Evolutionary conservation across 2,113 vertebrate genomes (phyloP), one percentile per base, ranked within the genome.

Genomic region (Telmatochromis brichardi): DNA sequence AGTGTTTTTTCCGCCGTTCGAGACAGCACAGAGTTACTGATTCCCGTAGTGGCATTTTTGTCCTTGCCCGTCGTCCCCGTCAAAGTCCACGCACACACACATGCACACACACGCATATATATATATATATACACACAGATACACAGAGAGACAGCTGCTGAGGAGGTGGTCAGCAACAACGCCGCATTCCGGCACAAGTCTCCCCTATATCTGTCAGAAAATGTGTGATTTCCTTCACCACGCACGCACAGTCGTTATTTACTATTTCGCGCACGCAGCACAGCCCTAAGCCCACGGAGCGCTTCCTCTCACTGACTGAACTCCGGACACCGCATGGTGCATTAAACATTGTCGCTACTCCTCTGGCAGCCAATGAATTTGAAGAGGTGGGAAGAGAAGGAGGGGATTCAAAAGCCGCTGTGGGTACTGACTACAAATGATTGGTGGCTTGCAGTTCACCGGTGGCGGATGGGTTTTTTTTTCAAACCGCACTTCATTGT

Each of bases 331-430:
- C 97, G 97, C 98, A 97, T 97, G 98, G 97, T 96, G 98, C 97
- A 97, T 98, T 99, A 98, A 99, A 98, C 98, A 97, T 97, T 97
- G 97, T 98, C 97, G 97, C 98, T 96, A 94, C 97, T 97, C 97
- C 95, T 82, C 90, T n/a, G 96, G 96, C 97, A 98, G 96, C 98
- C 98, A 99, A 98, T 99, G 88, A 37, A 63, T 85, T 92, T n/a
- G 92, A 86, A 26, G 85, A 80, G 90, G 94, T 88, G 83, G 92
- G 86, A 86, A 73, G 82, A 96, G 92, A 81, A 96, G 97, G 88
- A 96, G 96, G 96, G 92, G 95, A 87, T 85, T 87, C 81, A 89
- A 88, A 92, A 87, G 88, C 82, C 91, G 89, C 93, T 87, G 85
- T 80, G 87, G 87, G 85, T 81, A 60, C 88, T 93, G 96, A 96